Percentiles rank a stretch among this genome's conserved stretches.
Evolutionary conservation across 2,113 vertebrate species (phyloP).

Genomic region (Lanius ludovicianus): DNA sequence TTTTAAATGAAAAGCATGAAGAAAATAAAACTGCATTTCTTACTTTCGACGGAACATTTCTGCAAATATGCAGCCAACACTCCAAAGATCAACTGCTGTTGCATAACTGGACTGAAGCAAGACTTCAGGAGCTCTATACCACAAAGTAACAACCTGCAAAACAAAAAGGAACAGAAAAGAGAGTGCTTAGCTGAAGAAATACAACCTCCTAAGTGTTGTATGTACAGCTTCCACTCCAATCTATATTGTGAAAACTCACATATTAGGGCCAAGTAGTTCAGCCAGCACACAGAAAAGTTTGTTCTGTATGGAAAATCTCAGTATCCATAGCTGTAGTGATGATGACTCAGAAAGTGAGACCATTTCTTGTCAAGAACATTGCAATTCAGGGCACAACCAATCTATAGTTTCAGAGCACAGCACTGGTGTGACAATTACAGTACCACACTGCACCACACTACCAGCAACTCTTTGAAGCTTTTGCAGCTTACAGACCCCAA

Average conservation of each 20-base stretch:
- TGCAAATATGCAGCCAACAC: constrained; percentile 97
- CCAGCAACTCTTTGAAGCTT: not conserved
- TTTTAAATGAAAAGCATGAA: not conserved
- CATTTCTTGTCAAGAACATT: not conserved
- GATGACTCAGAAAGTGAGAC: not conserved
- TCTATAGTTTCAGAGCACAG: not conserved
- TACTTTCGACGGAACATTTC: constrained; percentile 99
- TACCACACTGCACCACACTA: not conserved
- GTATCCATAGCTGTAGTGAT: not conserved
- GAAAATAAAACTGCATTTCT: constrained; percentile 61
- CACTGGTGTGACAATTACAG: not conserved
- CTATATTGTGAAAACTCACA: not conserved
- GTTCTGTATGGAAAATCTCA: not conserved
- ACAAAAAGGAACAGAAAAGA: constrained; percentile 4
- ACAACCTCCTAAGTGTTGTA: not conserved
- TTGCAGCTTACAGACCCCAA: not conserved
- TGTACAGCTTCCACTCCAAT: not conserved
- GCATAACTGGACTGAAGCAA: constrained; percentile 97
- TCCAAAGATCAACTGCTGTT: constrained; percentile 97
- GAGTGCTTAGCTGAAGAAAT: not conserved
- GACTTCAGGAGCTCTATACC: constrained; percentile 97
- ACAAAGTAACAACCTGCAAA: constrained; percentile 94
- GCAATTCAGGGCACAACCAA: not conserved
- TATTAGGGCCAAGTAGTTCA: not conserved
- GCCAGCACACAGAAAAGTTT: not conserved